Base-by-base conservation (phyloP, 1,140 invertebrate genomes). In the Ceratina australensis region DNA sequence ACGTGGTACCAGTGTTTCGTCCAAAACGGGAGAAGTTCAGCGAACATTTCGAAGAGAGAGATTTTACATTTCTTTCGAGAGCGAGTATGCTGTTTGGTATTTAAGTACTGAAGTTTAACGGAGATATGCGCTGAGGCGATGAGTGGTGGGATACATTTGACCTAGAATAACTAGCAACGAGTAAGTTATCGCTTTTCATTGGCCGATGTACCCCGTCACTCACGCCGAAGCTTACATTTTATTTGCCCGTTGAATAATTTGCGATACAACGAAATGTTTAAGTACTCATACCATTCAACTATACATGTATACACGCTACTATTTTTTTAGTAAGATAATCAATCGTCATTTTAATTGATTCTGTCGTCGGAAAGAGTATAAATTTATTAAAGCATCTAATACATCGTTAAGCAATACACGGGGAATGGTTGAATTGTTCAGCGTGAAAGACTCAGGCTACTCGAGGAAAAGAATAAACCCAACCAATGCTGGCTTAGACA, bases 11-110 rank as follows among this genome's bases (percentile, higher is more conserved):
- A 87, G 63, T 91, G 87, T 67, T 90, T 89, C 13, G 63, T 78
- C 81, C 86, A 89, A 76, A 91, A 91, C 26, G 90, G 90, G 20
- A 89, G 42, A 28, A 88, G 33, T 68, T 92, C 75, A 7, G 80
- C 60, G 33, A 89, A 52, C 89, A 91, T 91, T 68, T 69, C 83
- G 5, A 7, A n/a, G 3, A 2, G 59, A 16, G 26, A 33, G 33
- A 67, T 72, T 72, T 24, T 20, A 26, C 5, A 33, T 68, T 68
- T 49, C n/a, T 50, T 66, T 66, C 16, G 18, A 50, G 18, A 67
- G 13, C 16, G 10, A 18, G 20, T 20, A 56, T 56, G 4, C 3
- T 15, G 4, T 65, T 65, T 20, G 3, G 49, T 20, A 18, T 20
- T 16, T 15, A 33, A 60, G 15, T 56, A 47, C 47, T 10, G 26